Percentiles rank a stretch among this genome's conserved stretches.
phyloP scores from a whole-genome alignment of 1,140 invertebrate genomes.

The Bathynomus jamesi region DNA sequence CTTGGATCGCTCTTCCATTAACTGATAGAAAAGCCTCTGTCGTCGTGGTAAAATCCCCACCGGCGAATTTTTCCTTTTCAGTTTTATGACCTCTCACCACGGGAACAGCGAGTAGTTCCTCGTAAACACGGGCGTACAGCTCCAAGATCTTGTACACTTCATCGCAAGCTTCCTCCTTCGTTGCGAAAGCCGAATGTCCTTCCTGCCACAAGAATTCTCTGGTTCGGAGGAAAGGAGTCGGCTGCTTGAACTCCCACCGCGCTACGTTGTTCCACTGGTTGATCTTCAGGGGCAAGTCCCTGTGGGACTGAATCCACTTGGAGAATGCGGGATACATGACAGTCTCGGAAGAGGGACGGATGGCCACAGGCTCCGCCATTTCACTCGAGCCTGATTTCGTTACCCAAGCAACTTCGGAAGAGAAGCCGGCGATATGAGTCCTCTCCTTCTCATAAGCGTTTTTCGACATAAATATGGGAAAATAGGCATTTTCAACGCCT shows the following conservation, averaged over 20 bases:
- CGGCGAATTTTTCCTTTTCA: slow-evolving; percentile 99
- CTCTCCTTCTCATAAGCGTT: slow-evolving; percentile 90
- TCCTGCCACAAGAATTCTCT: slow-evolving; percentile 99
- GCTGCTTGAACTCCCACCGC: slow-evolving; percentile 99
- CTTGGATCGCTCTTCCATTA: slow-evolving; percentile 92
- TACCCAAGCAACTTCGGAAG: slow-evolving; percentile 99
- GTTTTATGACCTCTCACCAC: slow-evolving; percentile 93
- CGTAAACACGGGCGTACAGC: slow-evolving; percentile 82
- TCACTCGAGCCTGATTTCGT: slow-evolving; percentile 90
- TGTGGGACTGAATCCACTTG: slow-evolving; percentile 97
- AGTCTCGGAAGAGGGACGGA: slow-evolving; percentile 97
- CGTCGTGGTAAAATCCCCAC: slow-evolving; percentile 94
- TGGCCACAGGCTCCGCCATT: slow-evolving; percentile 94
- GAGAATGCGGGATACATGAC: slow-evolving; percentile 99
- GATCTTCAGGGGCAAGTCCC: slow-evolving; percentile 88
- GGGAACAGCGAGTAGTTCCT: slow-evolving; percentile 86
- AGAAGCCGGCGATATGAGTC: slow-evolving; percentile 93
- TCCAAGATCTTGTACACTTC: slow-evolving; percentile 69
- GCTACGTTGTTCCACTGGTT: slow-evolving; percentile 99
- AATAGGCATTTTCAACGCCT: slow-evolving; percentile 95
- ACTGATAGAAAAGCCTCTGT: slow-evolving; percentile 91
- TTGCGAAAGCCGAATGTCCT: slow-evolving; percentile 91
- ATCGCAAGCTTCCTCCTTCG: slow-evolving; percentile 69
- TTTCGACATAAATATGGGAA: slow-evolving; percentile 95
- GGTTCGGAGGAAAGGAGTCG: slow-evolving; percentile 94